These are phyloP conservation scores for Bursaphelenchus mucronatus DNA, from an alignment of 1,140 invertebrate species.

Conservation along the genomic window DNA sequence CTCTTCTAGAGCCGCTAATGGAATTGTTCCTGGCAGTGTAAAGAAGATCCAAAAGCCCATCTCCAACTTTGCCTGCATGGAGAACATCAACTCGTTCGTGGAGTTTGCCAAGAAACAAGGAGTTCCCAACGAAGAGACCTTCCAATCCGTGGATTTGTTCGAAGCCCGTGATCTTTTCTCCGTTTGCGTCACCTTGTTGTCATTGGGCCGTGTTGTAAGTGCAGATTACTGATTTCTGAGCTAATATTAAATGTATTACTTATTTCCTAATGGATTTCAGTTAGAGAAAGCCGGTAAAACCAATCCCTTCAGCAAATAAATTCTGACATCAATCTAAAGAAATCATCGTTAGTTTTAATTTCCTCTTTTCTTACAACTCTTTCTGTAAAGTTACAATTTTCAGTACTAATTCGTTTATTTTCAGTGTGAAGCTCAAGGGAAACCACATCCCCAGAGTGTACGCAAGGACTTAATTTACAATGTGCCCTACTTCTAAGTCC, in stretches of 20 bases:
- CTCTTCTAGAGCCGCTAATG: constrained; percentile 57
- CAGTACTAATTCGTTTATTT: constrained; percentile 11
- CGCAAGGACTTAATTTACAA: constrained; percentile 17
- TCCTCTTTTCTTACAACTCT: not conserved
- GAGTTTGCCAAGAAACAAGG: constrained; percentile 78
- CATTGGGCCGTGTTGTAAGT: constrained; percentile 84
- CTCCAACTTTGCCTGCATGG: constrained; percentile 94
- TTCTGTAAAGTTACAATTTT: not conserved
- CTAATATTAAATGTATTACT: constrained; percentile 6
- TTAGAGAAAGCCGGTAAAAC: constrained; percentile 41
- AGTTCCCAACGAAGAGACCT: constrained; percentile 69
- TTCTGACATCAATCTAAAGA: constrained; percentile 1
- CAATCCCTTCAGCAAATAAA: constrained; percentile 26
- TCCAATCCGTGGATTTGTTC: constrained; percentile 36
- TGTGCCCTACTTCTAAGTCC: constrained; percentile 6
- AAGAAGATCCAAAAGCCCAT: constrained; percentile 77
- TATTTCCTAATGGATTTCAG: constrained; percentile 27
- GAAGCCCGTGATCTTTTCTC: constrained; percentile 90
- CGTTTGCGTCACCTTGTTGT: constrained; percentile 86
- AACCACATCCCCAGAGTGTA: constrained; percentile 14
- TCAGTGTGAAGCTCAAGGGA: constrained; percentile 24
- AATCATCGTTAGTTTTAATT: not conserved
- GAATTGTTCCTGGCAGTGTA: constrained; percentile 68
- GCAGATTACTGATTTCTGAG: constrained; percentile 4
- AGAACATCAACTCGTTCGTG: constrained; percentile 92